phyloP scores from a whole-genome alignment of 2,113 vertebrate species.

The Gavia stellata region DNA sequence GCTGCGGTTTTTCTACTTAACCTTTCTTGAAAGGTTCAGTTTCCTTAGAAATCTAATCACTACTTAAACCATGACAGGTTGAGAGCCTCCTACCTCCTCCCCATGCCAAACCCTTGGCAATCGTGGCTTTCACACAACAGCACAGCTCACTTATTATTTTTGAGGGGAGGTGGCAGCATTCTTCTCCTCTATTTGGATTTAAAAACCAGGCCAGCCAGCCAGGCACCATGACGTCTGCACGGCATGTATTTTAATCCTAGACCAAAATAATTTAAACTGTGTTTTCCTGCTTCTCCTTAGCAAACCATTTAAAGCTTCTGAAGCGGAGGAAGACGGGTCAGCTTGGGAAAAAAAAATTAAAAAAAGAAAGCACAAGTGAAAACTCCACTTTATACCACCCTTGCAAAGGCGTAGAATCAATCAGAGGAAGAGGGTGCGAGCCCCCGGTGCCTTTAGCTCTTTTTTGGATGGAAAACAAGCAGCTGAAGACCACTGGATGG shows the following conservation, averaged over 20 bases:
- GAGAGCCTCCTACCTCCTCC: background rate
- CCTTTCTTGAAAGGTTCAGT: background rate
- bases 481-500: background rate
- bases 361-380: background rate
- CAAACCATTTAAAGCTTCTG: slow-evolving; percentile 4
- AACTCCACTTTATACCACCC: background rate
- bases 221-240: background rate
- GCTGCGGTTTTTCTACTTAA: background rate
- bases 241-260: slow-evolving; percentile 43
- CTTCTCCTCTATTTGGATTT: slow-evolving; percentile 62
- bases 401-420: background rate
- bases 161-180: slow-evolving; percentile 43
- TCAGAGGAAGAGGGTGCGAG: accelerated
- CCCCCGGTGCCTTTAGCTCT: background rate
- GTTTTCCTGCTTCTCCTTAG: slow-evolving; percentile 25
- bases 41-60: background rate
- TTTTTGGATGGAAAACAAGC: background rate
- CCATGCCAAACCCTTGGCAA: background rate
- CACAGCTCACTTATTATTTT: background rate
- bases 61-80: background rate
- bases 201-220: slow-evolving; percentile 15
- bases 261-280: slow-evolving; percentile 23
- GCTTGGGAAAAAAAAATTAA: background rate
- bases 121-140: background rate
- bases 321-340: background rate